phyloP scores from a whole-genome alignment of 2,797 vertebrate genomes.

The Lates japonicus region DNA sequence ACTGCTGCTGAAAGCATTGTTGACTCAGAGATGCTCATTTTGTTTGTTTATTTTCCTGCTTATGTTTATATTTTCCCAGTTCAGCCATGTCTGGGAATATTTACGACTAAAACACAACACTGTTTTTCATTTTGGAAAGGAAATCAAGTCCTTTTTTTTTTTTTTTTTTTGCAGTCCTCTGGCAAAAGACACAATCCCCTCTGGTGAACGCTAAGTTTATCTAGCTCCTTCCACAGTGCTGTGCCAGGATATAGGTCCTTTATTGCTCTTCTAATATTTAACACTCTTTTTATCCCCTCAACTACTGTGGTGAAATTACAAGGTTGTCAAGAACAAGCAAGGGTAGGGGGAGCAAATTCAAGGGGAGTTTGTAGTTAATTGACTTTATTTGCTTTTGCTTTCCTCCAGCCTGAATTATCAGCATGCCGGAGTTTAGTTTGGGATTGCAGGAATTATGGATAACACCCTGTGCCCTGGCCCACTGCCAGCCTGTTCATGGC shows the following conservation, averaged over 20 bases:
- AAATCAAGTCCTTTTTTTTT: slow-evolving; percentile 45
- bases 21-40: slow-evolving; percentile 69
- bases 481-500: slow-evolving; percentile 88
- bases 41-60: slow-evolving; percentile 63
- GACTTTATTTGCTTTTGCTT: slow-evolving; percentile 91
- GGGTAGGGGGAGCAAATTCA: slow-evolving; percentile 87
- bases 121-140: slow-evolving; percentile 63
- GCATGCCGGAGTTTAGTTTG: slow-evolving; percentile 88
- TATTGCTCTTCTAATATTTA: slow-evolving; percentile 63
- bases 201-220: slow-evolving; percentile 53
- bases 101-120: slow-evolving; percentile 59
- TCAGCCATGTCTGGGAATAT: slow-evolving; percentile 61
- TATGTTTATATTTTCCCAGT: slow-evolving; percentile 62
- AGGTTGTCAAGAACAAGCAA: slow-evolving; percentile 60
- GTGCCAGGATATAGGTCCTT: slow-evolving; percentile 41
- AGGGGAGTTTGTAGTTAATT: slow-evolving; percentile 87
- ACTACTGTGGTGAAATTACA: slow-evolving; percentile 50
- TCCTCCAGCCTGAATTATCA: slow-evolving; percentile 89
- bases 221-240: slow-evolving; percentile 52
- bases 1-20: slow-evolving; percentile 68
- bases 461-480: slow-evolving; percentile 89
- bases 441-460: slow-evolving; percentile 90
- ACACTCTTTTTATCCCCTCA: slow-evolving; percentile 36
- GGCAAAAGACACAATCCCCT: slow-evolving; percentile 46
- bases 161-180: slow-evolving; percentile 23